Evolutionary conservation across 2,888 invertebrate species (phyloP).

Genomic region (Teleiodes luculella): DNA sequence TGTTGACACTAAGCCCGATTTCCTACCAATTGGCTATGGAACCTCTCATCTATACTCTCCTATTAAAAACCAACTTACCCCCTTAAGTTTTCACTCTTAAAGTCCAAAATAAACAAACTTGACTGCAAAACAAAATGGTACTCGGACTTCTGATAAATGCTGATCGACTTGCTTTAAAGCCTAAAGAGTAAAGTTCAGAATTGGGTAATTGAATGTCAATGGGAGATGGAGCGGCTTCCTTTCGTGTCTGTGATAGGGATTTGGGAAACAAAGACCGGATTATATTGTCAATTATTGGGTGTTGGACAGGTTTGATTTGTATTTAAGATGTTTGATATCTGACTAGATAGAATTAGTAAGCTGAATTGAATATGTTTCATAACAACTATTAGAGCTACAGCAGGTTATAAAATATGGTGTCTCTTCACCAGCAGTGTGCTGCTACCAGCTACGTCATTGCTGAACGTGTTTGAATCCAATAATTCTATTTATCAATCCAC

Average conservation of each 20-base stretch:
- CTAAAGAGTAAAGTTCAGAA: background rate
- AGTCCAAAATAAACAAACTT: background rate
- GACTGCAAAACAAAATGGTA: background rate
- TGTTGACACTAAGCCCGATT: conserved; percentile 75
- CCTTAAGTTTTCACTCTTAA: background rate
- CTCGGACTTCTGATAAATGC: background rate
- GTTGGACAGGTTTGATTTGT: conserved; percentile 6
- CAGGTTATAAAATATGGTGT: too few relatives aligned
- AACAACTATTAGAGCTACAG: too few relatives aligned
- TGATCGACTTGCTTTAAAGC: background rate
- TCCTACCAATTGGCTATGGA: conserved; percentile 62
- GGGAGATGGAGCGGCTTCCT: conserved; percentile 29
- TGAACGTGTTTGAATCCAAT: too few relatives aligned
- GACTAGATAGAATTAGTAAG: background rate
- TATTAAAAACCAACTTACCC: background rate
- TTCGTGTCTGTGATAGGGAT: conserved; percentile 54
- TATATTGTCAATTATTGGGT: conserved; percentile 30
- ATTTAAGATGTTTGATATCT: conserved; percentile 4
- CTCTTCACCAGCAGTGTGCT: too few relatives aligned
- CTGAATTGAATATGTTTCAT: too few relatives aligned
- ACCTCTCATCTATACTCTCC: conserved; percentile 48
- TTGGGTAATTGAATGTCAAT: background rate
- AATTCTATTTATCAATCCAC: too few relatives aligned
- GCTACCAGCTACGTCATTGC: too few relatives aligned
- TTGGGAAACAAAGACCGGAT: conserved; percentile 39